Evolutionary conservation across 2,888 invertebrate genomes (phyloP), one percentile per base, ranked within the genome.

Genomic region (Protula sp.): DNA sequence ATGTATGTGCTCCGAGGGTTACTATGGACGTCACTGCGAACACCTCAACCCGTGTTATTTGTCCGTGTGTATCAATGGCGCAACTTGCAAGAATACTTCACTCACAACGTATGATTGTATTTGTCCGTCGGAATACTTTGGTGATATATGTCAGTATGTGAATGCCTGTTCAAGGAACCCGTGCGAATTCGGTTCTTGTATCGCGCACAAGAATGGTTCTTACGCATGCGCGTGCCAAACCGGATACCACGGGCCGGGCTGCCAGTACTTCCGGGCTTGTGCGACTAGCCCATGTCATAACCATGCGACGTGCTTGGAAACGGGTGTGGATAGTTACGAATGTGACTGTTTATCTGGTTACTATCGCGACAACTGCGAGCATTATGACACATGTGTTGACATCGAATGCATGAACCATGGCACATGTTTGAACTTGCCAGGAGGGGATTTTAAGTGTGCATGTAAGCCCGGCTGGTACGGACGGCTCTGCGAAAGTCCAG

Each of bases 111-210:
- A 68, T 57, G 45, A 48, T 29, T 77, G 77, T 50, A 48, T 63
- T 3, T 77, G 77, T 63, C 53, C 63, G 3, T 54, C 48, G 1
- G 70, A 70, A 4, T 68, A 72, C 55, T 74, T 64, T 45, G 77
- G 76, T 2, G 58, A 63, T 24, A 66, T 66, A 3, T 77, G 77
- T 64, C 68, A 73, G 58, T 58, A 66, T 19, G 59, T 71, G 28
- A 65, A 75, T 63, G 68, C 22, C 24, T 50, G 50, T 24, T 62
- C 62, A n/a, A 52, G 62, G 9, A 52, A 66, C 9, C 60, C 67
- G 4, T 76, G 75, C 63, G 62, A 69, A 48, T 69, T 73, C 53
- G 71, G 70, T n/a, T 70, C 64, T 2, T 76, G 76, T 31, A 27
- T 28, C 45, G 51, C 31, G 27, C 27, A 30, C 4, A 54, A 50